Base-by-base conservation (phyloP, 1,140 invertebrate genomes). In the Alviniconcha marisindica region DNA sequence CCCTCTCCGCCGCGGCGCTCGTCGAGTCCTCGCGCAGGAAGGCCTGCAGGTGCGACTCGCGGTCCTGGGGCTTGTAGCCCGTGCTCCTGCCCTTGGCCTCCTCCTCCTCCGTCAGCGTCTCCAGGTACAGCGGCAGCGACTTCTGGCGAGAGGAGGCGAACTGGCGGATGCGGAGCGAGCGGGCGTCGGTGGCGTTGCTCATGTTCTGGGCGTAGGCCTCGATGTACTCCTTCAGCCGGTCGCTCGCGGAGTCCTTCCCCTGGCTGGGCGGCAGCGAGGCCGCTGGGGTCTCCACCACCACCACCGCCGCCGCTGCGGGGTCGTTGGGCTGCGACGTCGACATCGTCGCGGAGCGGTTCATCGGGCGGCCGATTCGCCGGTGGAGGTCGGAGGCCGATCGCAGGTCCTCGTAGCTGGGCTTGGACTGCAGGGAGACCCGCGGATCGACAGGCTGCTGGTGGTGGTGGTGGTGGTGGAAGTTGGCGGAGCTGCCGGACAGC, bases 61-160 rank as follows among this genome's bases (percentile, higher is more conserved):
- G 74, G 66, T 81, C 79, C 63, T 51, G 87, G 0, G 83, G 77
- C 36, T 87, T 84, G 73, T 83, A 63, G n/a, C 77, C 83, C 28
- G 82, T 76, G 21, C 76, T 78, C 82, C 86, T 85, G 33, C 85
- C 81, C 15, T 77, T 69, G 66, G 69, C 77, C 83, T 91, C 90
- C 38, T 91, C 91, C 79, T 91, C 89, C 76, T 92, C 91, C 38
- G 80, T 87, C 24, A 92, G 56, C 21, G 90, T 90, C 71, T 92
- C 91, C 14, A 92, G 83, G 79, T 83, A 89, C n/a, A 88, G 76
- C 31, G 90, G 91, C 40, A 92, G 56, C 12, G 91, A 91, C 44
- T 90, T 91, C 66, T 92, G 90, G 28, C 89, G 84, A 31, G 79
- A 74, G 60, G 66, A 80, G 7, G 87, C 87, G 84, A 90, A 92